A percentile compares a stretch with the other conserved stretches of the same genome.
These are phyloP conservation scores for Teleogryllus oceanicus DNA, from an alignment of 2,888 invertebrate species.

Conservation along the genomic window DNA sequence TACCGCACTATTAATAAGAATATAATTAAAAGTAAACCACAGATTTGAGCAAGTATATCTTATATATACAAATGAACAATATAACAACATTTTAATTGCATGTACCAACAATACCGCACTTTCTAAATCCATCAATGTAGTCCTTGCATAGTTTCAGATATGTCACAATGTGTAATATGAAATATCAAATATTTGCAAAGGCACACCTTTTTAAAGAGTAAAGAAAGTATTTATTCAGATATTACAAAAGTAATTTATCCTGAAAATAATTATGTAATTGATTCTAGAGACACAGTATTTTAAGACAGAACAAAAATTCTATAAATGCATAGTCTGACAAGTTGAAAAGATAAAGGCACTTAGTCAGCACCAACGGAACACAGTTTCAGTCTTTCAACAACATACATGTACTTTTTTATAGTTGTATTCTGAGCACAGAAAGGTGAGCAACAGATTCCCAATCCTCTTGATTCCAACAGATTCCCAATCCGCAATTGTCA, in stretches of 20 bases:
- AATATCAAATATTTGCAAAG: not conserved
- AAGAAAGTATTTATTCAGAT: no score
- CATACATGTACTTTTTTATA: no score
- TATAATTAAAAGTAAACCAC: not conserved
- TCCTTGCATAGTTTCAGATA: no score
- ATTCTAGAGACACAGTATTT: no score
- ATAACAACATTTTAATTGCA: not conserved
- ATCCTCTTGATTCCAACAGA: no score
- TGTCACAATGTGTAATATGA: not conserved
- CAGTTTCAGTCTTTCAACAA: not conserved
- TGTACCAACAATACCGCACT: not conserved
- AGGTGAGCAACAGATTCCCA: no score
- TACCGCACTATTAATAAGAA: not conserved
- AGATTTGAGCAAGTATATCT: slow-evolving; percentile 1
- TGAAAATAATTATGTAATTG: no score
- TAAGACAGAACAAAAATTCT: not conserved
- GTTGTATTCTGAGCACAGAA: no score
- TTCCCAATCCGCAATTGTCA: no score
- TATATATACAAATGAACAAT: slow-evolving; percentile 2
- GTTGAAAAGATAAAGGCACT: not conserved
- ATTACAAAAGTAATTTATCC: no score
- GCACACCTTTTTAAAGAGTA: not conserved
- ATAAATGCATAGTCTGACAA: slow-evolving; percentile 11
- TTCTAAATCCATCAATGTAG: no score
- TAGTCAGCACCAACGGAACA: slow-evolving; percentile 6